phyloP scores from a whole-genome alignment of 2,888 invertebrate species.

The Yponomeuta malinellus region DNA sequence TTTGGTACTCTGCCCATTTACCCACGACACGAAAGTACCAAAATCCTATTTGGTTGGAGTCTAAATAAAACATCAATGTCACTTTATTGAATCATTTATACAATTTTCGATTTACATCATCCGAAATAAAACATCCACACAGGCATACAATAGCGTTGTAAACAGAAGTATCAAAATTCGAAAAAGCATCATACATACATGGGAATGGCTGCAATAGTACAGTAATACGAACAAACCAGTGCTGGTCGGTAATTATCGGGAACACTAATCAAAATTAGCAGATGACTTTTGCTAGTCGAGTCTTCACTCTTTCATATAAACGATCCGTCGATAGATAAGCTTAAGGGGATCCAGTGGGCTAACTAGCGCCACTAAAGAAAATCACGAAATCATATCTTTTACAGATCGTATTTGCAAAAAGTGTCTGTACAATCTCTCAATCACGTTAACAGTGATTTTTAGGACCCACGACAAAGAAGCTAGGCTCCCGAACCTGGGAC shows the following conservation, averaged over 20 bases:
- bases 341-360: no score
- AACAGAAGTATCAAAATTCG: conserved; percentile 58
- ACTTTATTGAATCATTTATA: conserved; percentile 68
- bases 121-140: conserved; percentile 50
- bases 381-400: no score
- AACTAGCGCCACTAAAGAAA: no score
- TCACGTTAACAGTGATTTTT: no score
- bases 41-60: neutral
- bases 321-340: no score
- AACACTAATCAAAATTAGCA: neutral
- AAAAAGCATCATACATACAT: conserved; percentile 28
- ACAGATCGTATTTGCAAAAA: no score
- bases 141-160: conserved; percentile 41
- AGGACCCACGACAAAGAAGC: no score
- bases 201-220: conserved; percentile 9
- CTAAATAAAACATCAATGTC: conserved; percentile 52
- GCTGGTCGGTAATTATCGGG: neutral
- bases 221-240: neutral
- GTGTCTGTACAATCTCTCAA: no score
- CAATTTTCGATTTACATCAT: conserved; percentile 58
- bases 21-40: no score
- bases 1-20: no score
- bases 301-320: neutral
- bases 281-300: neutral
- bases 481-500: no score